Conservation (phyloP, 2,888 invertebrate genomes). For the Mesorhabditis sp. region DNA sequence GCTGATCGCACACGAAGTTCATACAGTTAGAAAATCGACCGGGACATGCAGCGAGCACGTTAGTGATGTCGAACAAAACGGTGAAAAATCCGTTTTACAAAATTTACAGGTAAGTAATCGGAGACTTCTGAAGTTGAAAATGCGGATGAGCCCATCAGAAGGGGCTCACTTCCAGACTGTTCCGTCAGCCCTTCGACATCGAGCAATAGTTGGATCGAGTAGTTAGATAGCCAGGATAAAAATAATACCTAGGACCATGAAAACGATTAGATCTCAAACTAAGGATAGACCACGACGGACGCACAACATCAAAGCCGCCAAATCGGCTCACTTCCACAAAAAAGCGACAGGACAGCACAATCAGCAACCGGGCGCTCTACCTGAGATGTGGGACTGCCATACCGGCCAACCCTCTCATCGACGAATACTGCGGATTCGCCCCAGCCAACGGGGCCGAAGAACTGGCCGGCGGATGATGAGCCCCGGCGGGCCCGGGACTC, state of each 20-base stretch:
- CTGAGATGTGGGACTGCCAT: neutral
- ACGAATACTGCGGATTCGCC: neutral
- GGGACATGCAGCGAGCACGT: neutral
- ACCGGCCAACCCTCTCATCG: neutral
- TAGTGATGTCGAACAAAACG: too few relatives aligned
- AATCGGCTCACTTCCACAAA: neutral
- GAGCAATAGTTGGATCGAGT: too few relatives aligned
- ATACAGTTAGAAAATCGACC: neutral
- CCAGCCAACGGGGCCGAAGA: neutral
- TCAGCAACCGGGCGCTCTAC: neutral
- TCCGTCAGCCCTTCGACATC: too few relatives aligned
- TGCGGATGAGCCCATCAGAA: too few relatives aligned
- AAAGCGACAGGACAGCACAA: neutral
- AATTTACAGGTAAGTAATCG: too few relatives aligned
- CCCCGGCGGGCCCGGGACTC: neutral
- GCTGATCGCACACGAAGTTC: neutral
- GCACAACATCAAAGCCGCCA: neutral
- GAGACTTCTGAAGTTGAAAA: too few relatives aligned
- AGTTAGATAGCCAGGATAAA: too few relatives aligned
- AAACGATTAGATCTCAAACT: too few relatives aligned
- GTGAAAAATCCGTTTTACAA: too few relatives aligned
- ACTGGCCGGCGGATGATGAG: neutral
- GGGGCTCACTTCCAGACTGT: too few relatives aligned
- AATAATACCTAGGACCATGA: too few relatives aligned
- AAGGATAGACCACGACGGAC: too few relatives aligned